These are phyloP conservation scores for Amiota mariae DNA, from an alignment of 2,888 invertebrate genomes.

Conservation along the genomic window DNA sequence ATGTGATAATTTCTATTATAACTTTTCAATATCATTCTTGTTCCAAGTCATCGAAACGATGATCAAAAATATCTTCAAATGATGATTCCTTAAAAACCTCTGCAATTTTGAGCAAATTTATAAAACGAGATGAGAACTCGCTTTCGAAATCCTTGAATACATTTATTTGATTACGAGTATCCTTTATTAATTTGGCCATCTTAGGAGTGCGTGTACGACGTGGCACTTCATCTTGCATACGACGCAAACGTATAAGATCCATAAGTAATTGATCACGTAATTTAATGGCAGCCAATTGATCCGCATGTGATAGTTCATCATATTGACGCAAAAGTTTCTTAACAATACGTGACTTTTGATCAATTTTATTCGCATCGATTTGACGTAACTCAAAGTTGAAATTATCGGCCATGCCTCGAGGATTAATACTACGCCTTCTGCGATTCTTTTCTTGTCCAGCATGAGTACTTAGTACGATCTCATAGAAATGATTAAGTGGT, in stretches of 20 bases:
- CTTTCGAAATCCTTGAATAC: conserved; percentile 28
- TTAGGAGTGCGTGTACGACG: conserved; percentile 45
- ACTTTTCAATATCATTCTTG: no score
- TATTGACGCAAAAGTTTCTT: conserved; percentile 69
- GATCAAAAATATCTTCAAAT: no score
- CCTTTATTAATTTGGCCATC: conserved; percentile 38
- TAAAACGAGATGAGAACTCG: conserved; percentile 55
- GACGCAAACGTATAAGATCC: conserved; percentile 57
- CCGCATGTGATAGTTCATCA: conserved; percentile 61
- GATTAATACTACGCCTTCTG: conserved; percentile 54
- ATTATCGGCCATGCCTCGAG: conserved; percentile 38
- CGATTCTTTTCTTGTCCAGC: conserved; percentile 57
- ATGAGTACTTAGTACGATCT: conserved; percentile 57
- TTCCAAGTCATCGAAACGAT: no score
- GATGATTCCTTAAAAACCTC: conserved; percentile 54
- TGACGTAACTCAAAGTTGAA: conserved; percentile 46
- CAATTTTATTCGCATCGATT: conserved; percentile 54
- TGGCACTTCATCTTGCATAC: conserved; percentile 50
- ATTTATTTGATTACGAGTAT: neutral
- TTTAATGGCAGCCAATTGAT: conserved; percentile 55
- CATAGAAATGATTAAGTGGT: conserved; percentile 67
- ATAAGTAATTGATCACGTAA: conserved; percentile 61
- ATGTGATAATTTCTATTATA: neutral
- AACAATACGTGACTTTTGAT: conserved; percentile 62
- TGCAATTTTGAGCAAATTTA: conserved; percentile 63